These are phyloP conservation scores for Tyrannus savana DNA, from an alignment of 2,113 vertebrate genomes.

Conservation along the genomic window DNA sequence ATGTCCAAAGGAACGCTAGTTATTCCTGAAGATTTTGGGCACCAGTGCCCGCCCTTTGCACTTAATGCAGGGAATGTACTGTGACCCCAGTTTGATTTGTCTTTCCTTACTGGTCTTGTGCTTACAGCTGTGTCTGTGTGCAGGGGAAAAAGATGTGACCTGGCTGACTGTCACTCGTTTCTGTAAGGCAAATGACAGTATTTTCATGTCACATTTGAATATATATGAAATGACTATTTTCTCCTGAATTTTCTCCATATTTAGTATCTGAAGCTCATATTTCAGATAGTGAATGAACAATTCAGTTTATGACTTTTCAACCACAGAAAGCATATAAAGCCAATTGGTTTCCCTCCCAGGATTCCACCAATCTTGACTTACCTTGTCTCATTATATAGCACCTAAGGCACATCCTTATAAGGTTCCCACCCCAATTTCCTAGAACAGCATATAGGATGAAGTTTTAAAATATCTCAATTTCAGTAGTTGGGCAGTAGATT, in stretches of 20 bases:
- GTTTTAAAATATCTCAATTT: neutral
- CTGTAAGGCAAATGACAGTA: neutral
- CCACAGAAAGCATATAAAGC: neutral
- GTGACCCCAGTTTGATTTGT: neutral
- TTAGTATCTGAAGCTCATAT: neutral
- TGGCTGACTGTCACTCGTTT: neutral
- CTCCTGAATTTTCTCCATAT: neutral
- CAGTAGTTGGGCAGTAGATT: neutral
- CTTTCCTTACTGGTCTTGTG: neutral
- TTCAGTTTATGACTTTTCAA: neutral
- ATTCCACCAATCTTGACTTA: neutral
- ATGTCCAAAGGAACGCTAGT: constrained; percentile 6
- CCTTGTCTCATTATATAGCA: neutral
- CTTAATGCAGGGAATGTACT: neutral
- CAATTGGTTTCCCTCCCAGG: neutral
- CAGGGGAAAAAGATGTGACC: neutral
- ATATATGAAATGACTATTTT: neutral
- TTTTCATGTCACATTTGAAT: neutral
- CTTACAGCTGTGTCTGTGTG: neutral
- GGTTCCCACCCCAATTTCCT: neutral
- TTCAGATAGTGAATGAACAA: neutral
- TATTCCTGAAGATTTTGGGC: neutral
- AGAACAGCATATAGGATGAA: neutral
- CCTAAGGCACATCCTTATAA: neutral
- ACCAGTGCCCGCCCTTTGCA: neutral